Conservation (phyloP, 2,113 vertebrate species). For the Zapus hudsonius region DNA sequence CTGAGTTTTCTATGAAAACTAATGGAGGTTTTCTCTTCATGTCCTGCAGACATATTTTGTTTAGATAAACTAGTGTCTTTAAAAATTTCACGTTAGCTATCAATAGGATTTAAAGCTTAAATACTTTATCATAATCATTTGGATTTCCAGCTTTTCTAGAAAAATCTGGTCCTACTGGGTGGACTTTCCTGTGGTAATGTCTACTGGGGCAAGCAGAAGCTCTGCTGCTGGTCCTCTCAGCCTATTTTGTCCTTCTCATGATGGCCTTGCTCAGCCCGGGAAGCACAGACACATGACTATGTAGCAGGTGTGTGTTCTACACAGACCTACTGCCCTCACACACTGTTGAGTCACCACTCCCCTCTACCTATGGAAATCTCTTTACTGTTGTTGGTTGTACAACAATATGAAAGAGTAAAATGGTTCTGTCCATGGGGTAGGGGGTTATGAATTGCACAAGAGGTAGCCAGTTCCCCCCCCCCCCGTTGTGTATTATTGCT, state of each 20-base stretch:
- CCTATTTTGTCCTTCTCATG: background rate
- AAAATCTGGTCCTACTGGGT: background rate
- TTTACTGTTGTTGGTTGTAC: background rate
- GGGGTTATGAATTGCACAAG: no score
- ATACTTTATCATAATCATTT: background rate
- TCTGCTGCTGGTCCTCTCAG: background rate
- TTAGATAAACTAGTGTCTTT: slow-evolving; percentile 28
- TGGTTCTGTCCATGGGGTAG: background rate
- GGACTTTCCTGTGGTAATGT: background rate
- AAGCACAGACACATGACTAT: background rate
- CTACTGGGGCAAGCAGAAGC: background rate
- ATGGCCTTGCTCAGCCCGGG: background rate
- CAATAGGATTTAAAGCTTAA: slow-evolving; percentile 30
- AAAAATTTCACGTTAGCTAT: slow-evolving; percentile 6
- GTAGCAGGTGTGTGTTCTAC: background rate
- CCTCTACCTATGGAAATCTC: background rate
- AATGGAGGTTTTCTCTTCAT: slow-evolving; percentile 22
- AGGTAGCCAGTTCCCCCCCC: no score
- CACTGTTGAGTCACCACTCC: background rate
- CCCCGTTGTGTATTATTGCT: no score
- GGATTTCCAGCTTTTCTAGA: slow-evolving; percentile 13
- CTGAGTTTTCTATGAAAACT: background rate
- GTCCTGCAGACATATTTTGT: slow-evolving; percentile 10
- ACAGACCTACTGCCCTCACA: background rate
- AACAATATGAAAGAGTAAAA: background rate